These are phyloP conservation scores for Glaucomys volans DNA, from an alignment of 2,113 vertebrate genomes.

Conservation along the genomic window DNA sequence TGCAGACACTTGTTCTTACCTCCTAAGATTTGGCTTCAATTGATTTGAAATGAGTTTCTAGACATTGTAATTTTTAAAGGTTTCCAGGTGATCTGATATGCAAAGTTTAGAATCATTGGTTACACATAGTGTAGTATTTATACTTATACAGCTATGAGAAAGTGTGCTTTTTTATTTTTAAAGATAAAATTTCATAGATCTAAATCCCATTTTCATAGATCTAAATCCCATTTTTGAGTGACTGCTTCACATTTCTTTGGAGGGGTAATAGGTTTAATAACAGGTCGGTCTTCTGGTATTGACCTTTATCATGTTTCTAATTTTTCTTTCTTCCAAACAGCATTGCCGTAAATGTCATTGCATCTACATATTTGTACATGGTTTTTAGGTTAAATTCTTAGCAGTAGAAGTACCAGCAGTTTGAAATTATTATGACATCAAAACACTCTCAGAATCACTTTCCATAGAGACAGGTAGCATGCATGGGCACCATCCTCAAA, in stretches of 20 bases:
- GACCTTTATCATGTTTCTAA: background rate
- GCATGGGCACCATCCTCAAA: background rate
- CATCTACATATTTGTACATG: background rate
- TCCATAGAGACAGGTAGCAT: background rate
- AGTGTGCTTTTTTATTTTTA: background rate
- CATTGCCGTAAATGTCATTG: background rate
- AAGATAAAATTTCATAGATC: background rate
- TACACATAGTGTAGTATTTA: background rate
- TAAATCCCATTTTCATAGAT: background rate
- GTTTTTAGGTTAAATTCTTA: background rate
- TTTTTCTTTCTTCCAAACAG: background rate
- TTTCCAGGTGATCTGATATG: background rate
- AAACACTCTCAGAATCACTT: background rate
- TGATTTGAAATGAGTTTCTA: background rate
- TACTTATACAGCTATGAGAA: background rate
- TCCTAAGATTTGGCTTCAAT: background rate
- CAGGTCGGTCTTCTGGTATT: background rate
- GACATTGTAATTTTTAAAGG: background rate
- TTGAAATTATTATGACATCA: background rate
- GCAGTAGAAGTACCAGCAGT: background rate
- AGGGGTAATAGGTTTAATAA: background rate
- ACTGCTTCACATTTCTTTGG: background rate
- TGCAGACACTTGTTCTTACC: background rate
- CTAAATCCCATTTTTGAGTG: background rate
- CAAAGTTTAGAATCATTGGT: background rate